phyloP scores from a whole-genome alignment of 2,888 invertebrate genomes.

The Amphipoea oculea region DNA sequence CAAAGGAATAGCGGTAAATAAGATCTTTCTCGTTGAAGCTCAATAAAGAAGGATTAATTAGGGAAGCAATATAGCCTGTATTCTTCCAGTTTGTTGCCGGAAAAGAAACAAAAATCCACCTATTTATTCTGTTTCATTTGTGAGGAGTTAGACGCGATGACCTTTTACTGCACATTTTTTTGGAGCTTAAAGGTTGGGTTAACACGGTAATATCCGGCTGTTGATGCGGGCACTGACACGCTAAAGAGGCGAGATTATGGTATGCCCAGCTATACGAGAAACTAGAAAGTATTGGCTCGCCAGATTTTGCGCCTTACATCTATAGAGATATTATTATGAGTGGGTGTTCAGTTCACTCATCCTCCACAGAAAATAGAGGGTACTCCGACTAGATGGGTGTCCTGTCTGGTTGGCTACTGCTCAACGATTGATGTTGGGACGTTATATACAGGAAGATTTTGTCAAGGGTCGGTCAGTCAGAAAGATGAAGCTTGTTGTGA shows the following conservation, averaged over 20 bases:
- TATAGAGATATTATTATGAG: no score
- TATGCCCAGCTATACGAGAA: no score
- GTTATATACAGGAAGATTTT: not conserved
- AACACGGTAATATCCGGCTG: not conserved
- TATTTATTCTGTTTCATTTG: not conserved
- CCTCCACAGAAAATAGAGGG: not conserved
- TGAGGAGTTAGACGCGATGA: not conserved
- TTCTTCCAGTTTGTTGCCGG: not conserved
- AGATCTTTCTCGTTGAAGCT: not conserved
- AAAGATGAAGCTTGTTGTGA: no score
- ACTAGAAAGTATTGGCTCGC: no score
- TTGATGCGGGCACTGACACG: not conserved
- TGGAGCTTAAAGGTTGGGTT: no score
- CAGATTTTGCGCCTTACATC: no score
- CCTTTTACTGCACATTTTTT: not conserved
- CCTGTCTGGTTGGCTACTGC: no score
- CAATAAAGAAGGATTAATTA: not conserved
- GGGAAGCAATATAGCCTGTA: not conserved
- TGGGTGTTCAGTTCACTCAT: not conserved
- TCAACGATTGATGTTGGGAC: not conserved
- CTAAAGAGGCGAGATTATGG: no score
- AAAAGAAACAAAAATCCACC: not conserved
- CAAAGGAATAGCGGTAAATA: constrained; percentile 15
- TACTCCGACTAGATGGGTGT: not conserved
- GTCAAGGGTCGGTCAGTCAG: no score